Percentiles rank a stretch among this genome's conserved stretches.
These are phyloP conservation scores for Pterobdella sp. DNA, from an alignment of 2,888 invertebrate genomes.

Conservation along the genomic window DNA sequence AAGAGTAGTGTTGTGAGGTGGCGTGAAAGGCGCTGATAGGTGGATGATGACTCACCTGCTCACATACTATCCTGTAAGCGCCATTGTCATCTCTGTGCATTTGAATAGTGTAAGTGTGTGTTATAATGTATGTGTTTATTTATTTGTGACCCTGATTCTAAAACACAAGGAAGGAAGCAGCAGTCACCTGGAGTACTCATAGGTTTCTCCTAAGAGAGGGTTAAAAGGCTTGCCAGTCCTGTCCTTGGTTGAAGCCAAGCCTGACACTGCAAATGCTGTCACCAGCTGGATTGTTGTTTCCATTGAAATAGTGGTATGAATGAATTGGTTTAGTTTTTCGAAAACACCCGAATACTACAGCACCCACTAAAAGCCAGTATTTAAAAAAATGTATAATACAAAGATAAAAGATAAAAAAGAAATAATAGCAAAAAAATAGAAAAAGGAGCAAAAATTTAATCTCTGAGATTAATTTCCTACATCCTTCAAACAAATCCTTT, in stretches of 20 bases:
- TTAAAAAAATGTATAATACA: too few species aligned
- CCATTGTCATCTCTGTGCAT: slow-evolving; percentile 40
- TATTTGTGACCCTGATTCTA: background rate
- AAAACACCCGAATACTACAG: too few species aligned
- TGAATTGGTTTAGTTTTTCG: background rate
- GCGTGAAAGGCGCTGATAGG: slow-evolving; percentile 90
- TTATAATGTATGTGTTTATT: background rate
- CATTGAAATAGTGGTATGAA: background rate
- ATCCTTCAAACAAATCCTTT: too few species aligned
- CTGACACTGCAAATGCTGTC: slow-evolving; percentile 83
- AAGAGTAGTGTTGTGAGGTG: slow-evolving; percentile 63
- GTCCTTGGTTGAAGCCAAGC: slow-evolving; percentile 86
- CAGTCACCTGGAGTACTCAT: slow-evolving; percentile 60
- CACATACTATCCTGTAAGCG: slow-evolving; percentile 51
- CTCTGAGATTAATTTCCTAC: too few species aligned
- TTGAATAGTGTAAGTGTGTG: background rate
- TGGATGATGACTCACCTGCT: slow-evolving; percentile 86
- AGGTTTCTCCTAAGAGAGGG: slow-evolving; percentile 90
- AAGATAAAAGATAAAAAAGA: background rate
- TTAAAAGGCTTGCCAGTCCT: slow-evolving; percentile 93
- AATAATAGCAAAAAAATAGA: slow-evolving; percentile 2
- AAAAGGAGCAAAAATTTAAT: background rate
- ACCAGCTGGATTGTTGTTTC: slow-evolving; percentile 47
- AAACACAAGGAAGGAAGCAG: background rate
- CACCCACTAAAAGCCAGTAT: too few species aligned